Base-by-base conservation (phyloP, 2,888 invertebrate genomes). In the Melieria picta region DNA sequence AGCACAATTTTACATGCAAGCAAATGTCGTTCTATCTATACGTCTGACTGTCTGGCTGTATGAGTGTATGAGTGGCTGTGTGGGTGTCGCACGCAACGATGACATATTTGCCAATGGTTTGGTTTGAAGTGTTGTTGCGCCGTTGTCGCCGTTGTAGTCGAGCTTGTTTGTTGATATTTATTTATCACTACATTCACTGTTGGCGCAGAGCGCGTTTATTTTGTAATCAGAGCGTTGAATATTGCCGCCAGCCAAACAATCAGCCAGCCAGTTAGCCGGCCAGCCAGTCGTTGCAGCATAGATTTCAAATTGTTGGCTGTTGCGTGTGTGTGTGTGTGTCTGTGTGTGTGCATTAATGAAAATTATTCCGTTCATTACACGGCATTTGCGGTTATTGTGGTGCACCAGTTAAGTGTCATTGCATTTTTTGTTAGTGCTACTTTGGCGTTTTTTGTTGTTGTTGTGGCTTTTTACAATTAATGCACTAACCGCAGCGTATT, bases 321-420 rank as follows among this genome's bases (percentile, higher is more conserved):
- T 60, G 60, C 43, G 46, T 45, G 5, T 58, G 7, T 1, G 9
- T 43, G 11, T 45, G n/a, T 11, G 60, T 16, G 64, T n/a, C n/a
- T n/a, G n/a, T n/a, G 43, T 5, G 30, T 30, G 30, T 30, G 30
- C 16, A 30, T 30, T 30, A 30, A 30, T 30, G 50, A n/a, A 61
- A 67, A 67, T 61, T 67, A 3, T 30, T 61, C 67, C 60, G 67
- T 67, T 58, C 67, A 67, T 67, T 60, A 60, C 61, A 58, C 61
- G 67, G 67, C 45, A 61, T 60, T 67, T 61, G 67, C 42, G 67
- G 67, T 67, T 61, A 67, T 60, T 67, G 60, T 67, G 67, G 50
- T 45, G 60, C 52, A 45, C 52, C 60, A 67, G 50, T 67, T 67
- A 61, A 50, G 60, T 58, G 61, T 52, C 3, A 2, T 30, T 30